Evolutionary conservation across 2,888 invertebrate genomes (phyloP).

Genomic region (Perizoma affinitatum): DNA sequence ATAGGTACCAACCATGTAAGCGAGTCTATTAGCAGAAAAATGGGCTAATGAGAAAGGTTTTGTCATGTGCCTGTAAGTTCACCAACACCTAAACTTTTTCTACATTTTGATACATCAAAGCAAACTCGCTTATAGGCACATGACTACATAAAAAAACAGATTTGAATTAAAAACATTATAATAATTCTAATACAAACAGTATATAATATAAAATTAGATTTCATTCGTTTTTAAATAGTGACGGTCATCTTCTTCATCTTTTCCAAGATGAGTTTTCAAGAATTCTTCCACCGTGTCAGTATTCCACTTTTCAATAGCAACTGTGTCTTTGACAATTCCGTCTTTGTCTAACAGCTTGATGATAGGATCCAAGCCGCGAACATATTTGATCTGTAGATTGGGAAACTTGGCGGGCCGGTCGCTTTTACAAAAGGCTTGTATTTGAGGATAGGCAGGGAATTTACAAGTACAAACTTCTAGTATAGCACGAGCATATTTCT

Average conservation of each 20-base stretch:
- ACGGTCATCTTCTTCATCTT: conserved; percentile 80
- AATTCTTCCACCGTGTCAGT: conserved; percentile 99
- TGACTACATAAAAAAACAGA: conserved; percentile 1
- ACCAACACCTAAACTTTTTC: too few relatives aligned
- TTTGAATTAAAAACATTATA: background rate
- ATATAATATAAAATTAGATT: conserved; percentile 59
- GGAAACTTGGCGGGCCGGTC: conserved; percentile 95
- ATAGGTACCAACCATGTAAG: too few relatives aligned
- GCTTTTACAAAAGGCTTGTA: conserved; percentile 98
- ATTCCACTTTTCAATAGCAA: conserved; percentile 99
- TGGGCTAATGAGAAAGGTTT: too few relatives aligned
- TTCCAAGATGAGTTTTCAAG: conserved; percentile 92
- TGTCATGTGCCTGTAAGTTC: too few relatives aligned
- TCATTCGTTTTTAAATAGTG: conserved; percentile 86
- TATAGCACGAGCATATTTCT: conserved; percentile 95
- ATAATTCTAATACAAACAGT: background rate
- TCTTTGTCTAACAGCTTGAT: conserved; percentile 95
- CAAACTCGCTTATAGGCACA: too few relatives aligned
- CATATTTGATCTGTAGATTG: conserved; percentile 95
- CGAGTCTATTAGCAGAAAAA: too few relatives aligned
- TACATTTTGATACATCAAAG: too few relatives aligned
- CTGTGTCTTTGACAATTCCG: conserved; percentile 92
- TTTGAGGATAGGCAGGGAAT: conserved; percentile 98
- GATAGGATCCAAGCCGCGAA: conserved; percentile 96
- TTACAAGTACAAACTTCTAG: conserved; percentile 99